Evolutionary conservation across 2,113 vertebrate genomes (phyloP).

Genomic region (Oenanthe melanoleuca): DNA sequence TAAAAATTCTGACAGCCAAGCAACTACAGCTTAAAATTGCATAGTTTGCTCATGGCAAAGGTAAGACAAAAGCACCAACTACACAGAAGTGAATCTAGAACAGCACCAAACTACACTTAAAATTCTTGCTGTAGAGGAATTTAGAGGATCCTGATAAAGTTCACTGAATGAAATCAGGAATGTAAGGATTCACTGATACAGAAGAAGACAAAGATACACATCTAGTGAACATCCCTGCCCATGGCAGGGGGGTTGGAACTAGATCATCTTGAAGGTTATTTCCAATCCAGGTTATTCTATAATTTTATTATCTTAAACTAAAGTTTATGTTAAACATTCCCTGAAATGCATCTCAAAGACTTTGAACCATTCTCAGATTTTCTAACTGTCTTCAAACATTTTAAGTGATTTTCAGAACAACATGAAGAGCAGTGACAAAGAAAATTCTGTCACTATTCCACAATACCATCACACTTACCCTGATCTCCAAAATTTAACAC

Average conservation of each 20-base stretch:
- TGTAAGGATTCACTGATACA: background rate
- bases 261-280: background rate
- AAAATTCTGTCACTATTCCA: background rate
- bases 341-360: background rate
- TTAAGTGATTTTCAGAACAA: background rate
- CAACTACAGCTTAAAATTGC: background rate
- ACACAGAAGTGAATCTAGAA: background rate
- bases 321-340: background rate
- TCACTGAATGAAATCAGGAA: background rate
- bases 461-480: slow-evolving; percentile 74
- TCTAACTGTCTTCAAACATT: background rate
- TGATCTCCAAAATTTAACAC: slow-evolving; percentile 97
- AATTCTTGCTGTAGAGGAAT: background rate
- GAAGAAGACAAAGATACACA: background rate
- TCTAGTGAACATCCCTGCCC: background rate
- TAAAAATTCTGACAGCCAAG: background rate
- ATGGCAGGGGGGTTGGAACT: background rate
- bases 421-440: background rate
- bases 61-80: background rate
- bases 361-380: background rate
- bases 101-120: background rate
- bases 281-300: background rate
- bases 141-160: background rate
- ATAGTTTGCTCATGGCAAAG: background rate
- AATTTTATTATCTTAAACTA: background rate